Percentiles rank a stretch among this genome's conserved stretches.
These are phyloP conservation scores for Podocnemis expansa DNA, from an alignment of 2,113 vertebrate genomes.

Conservation along the genomic window DNA sequence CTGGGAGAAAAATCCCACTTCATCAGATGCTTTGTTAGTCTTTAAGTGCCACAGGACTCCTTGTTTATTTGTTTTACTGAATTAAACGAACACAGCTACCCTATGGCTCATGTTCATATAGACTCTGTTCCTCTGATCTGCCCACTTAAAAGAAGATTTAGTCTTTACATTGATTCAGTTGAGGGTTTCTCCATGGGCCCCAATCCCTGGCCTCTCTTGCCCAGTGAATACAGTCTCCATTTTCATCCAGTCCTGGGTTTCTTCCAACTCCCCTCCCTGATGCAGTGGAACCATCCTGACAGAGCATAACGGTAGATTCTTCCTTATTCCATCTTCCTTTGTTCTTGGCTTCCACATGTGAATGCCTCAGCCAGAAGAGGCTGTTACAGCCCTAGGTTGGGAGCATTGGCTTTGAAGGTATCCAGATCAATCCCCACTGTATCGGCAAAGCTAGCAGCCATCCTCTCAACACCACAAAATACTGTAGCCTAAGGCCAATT, in stretches of 20 bases:
- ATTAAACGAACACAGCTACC: no score
- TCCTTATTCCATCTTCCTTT: neutral
- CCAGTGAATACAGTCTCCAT: neutral
- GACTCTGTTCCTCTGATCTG: neutral
- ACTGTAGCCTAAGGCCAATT: neutral
- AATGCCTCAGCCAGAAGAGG: neutral
- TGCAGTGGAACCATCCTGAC: neutral
- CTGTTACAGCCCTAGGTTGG: neutral
- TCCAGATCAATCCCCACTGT: neutral
- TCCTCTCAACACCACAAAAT: neutral
- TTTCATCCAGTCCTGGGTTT: neutral
- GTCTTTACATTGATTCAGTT: neutral
- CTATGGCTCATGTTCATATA: no score
- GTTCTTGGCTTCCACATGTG: neutral
- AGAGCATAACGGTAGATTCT: neutral
- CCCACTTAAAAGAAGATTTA: neutral
- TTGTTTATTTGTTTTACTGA: no score
- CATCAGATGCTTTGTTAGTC: no score
- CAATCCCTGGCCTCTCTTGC: neutral
- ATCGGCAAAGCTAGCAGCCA: no score
- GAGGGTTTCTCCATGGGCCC: neutral
- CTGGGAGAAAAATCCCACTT: no score
- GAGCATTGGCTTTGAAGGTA: neutral
- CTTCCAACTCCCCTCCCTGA: neutral
- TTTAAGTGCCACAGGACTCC: no score